These are phyloP conservation scores for Cosmia trapezina DNA, from an alignment of 2,888 invertebrate species.

Conservation along the genomic window DNA sequence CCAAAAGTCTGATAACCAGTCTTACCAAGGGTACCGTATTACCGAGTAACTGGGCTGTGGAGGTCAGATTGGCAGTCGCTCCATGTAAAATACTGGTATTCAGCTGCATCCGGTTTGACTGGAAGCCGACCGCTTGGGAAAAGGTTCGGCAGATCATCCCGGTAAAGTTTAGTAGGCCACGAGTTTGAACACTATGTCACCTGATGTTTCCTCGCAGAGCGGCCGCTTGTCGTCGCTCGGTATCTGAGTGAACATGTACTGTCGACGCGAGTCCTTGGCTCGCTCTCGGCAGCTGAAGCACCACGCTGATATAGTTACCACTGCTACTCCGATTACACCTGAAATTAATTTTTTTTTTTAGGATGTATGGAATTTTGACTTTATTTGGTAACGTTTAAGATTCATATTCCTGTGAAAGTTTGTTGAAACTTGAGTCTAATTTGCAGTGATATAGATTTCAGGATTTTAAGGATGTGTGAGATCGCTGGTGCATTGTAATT, in stretches of 20 bases:
- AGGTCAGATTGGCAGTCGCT: no score
- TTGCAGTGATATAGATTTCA: background rate
- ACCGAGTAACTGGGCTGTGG: no score
- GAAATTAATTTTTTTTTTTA: no score
- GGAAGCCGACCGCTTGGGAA: no score
- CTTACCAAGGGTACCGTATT: no score
- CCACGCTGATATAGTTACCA: slow-evolving; percentile 89
- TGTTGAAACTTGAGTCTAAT: background rate
- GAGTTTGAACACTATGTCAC: slow-evolving; percentile 14
- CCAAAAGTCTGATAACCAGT: no score
- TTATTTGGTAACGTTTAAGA: background rate
- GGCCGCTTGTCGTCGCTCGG: slow-evolving; percentile 89
- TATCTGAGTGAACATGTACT: slow-evolving; percentile 91
- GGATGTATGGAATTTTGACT: background rate
- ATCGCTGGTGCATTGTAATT: background rate
- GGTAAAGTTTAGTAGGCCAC: background rate
- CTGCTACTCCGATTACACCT: slow-evolving; percentile 90
- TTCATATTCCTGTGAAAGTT: background rate
- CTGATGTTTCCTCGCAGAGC: slow-evolving; percentile 72
- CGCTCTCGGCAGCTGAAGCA: slow-evolving; percentile 89
- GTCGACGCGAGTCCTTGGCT: slow-evolving; percentile 79
- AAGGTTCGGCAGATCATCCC: no score
- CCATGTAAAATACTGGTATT: no score
- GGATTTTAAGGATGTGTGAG: background rate
- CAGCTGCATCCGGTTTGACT: no score